Base-by-base conservation (phyloP, 2,113 vertebrate genomes). In the Macheiramphus alcinus region DNA sequence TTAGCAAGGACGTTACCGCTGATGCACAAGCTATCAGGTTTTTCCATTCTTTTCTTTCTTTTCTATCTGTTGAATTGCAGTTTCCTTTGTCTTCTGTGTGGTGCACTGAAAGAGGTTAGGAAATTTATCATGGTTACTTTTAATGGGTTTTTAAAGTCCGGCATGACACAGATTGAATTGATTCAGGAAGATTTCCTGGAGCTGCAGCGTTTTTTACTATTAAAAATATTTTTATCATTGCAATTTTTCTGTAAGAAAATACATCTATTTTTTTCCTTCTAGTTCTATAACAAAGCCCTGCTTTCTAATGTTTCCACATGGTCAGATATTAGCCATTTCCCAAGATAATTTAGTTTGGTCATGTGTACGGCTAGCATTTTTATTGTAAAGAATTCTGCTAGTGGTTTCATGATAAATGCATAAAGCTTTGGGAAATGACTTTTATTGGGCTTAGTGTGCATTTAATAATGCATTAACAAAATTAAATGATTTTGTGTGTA, bases 81-180 rank as follows among this genome's bases (percentile, higher is more conserved):
- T 94, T 95, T 91, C 89, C 74, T 96, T 97, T 97, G 94, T 97
- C 95, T 97, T 96, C 86, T 88, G 19, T 1, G 3, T 79, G 45
- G 29, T 82, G 91, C 80, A 36, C 45, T 76, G 86, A 89, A 93
- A 83, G 94, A 96, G 88, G 92, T 88, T 96, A 79, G 91, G 76
- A 94, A 95, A 95, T 95, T 95, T 83, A 95, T 96, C 89, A 91
- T 42, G 43, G 78, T 93, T 97, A 79, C 95, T 95, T 94, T 97
- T 95, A 95, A 93, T 95, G 91, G 93, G 45, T 66, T 96, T 96
- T 97, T 91, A 38, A 95, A 91, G 88, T 94, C 86, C 13, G 0
- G 27, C 62, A 73, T 0, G 1, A 87, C 89, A 71, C 68, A 80
- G 79, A 91, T 91, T 95, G 96, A 87, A 95, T 93, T 90, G 95